A percentile compares a stretch with the other conserved stretches of the same genome.
Conservation (phyloP, 1,140 invertebrate species). For the Bombyx mori region DNA sequence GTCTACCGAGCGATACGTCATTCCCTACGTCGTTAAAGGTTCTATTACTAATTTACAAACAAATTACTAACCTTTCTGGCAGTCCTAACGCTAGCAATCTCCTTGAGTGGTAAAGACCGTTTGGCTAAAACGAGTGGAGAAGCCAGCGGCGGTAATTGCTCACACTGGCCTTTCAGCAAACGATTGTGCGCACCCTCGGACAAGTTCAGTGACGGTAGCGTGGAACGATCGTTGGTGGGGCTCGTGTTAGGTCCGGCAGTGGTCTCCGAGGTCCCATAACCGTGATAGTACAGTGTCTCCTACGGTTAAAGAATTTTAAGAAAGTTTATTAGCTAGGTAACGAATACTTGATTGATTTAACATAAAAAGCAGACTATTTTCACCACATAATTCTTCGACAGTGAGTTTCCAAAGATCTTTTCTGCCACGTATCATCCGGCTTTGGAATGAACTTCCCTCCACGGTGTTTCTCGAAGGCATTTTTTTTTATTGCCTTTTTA, state of each 20-base stretch:
- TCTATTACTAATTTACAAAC: no score
- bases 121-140: slow-evolving; percentile 52
- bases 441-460: no score
- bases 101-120: slow-evolving; percentile 30
- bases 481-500: no score
- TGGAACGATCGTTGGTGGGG: slow-evolving; percentile 46
- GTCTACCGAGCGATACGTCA: no score
- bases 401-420: no score
- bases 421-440: no score
- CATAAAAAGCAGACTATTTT: no score
- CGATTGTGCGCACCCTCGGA: slow-evolving; percentile 42
- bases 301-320: slow-evolving; percentile 11
- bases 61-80: slow-evolving; percentile 38
- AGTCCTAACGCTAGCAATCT: slow-evolving; percentile 32
- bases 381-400: no score
- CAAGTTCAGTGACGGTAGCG: slow-evolving; percentile 47
- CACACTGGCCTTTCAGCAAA: slow-evolving; percentile 44
- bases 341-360: no score
- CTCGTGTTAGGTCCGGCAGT: slow-evolving; percentile 45
- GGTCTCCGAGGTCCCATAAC: slow-evolving; percentile 62
- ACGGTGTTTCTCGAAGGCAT: no score
- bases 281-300: slow-evolving; percentile 68
- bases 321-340: no score
- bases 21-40: no score
- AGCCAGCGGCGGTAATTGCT: slow-evolving; percentile 59